Evolutionary conservation across 2,797 vertebrate genomes (phyloP).

Genomic region (Bradypodion ventrale): DNA sequence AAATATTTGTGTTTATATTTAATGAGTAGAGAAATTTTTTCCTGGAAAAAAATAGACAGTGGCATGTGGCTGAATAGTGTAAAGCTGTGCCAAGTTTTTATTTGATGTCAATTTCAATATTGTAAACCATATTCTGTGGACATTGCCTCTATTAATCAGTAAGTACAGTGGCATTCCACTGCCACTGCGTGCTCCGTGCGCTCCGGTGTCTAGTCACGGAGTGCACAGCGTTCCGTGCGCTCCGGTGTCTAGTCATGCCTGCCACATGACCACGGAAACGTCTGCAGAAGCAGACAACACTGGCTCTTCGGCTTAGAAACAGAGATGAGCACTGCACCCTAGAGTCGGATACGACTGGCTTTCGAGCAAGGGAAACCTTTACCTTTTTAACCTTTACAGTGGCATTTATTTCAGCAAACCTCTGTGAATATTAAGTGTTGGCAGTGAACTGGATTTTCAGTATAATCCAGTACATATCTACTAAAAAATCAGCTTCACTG

Average conservation of each 20-base stretch:
- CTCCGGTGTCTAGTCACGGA: too few species aligned
- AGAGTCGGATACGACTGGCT: too few species aligned
- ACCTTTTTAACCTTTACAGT: too few species aligned
- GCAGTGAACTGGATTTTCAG: rapidly evolving
- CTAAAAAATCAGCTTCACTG: background rate
- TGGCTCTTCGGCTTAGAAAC: too few species aligned
- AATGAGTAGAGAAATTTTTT: background rate
- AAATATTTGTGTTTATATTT: background rate
- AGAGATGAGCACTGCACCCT: too few species aligned
- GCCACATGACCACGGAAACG: too few species aligned
- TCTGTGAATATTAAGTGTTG: background rate
- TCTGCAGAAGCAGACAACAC: too few species aligned
- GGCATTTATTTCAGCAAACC: background rate
- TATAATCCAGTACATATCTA: background rate
- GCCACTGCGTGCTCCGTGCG: too few species aligned
- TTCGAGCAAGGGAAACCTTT: too few species aligned
- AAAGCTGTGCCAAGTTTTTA: background rate
- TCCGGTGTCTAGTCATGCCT: too few species aligned
- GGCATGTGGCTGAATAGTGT: background rate
- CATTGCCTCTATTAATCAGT: background rate
- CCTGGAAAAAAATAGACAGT: background rate
- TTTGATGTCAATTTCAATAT: background rate
- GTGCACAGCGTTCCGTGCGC: too few species aligned
- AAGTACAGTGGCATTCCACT: background rate
- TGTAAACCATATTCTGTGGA: background rate